Evolutionary conservation across 2,113 vertebrate genomes (phyloP), one percentile per base, ranked within the genome.

Genomic region (Polypterus senegalus): DNA sequence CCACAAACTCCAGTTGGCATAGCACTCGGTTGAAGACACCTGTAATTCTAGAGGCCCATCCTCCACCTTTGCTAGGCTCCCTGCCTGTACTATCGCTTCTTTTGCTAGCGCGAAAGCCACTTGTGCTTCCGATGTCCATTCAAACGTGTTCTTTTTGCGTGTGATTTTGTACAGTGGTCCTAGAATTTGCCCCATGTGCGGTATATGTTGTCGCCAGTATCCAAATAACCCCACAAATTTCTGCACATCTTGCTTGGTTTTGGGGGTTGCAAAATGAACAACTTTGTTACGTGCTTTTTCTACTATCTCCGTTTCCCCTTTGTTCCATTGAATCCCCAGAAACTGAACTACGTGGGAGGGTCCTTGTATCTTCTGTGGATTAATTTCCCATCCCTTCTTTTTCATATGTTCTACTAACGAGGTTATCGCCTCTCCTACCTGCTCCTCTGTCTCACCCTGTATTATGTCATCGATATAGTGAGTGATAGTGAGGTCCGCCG

Each of bases 361-460:
- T 9, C 61, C 61, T 9, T 53, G 54, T 6, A 63, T 27, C 46
- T 63, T 63, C 1, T 8, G 7, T 2, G n/a, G 4, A 47, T 63
- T 63, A 4, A 63, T 63, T n/a, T 56, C 61, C 54, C 61, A 63
- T 9, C 61, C 61, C 43, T 56, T 57, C 7, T 2, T 1, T 48
- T 27, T 47, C 61, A 62, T 62, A 6, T 53, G 11, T 3, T 5
- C 27, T 3, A 62, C 4, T 4, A 62, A 6, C 1, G 3, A 9
- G 5, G 4, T 4, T 53, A 51, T 46, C 2, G 6, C 48, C 6
- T 44, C 47, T 9, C n/a, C 2, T 9, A 44, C 57, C 1, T 54
- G 3, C 9, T 62, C 44, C 2, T 45, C 10, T 10, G 6, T 5
- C 5, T 47, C 51, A 9, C 47, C 9, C 3, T 54, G 54, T 46